phyloP scores from a whole-genome alignment of 2,888 invertebrate genomes.

The Elysia crispata region DNA sequence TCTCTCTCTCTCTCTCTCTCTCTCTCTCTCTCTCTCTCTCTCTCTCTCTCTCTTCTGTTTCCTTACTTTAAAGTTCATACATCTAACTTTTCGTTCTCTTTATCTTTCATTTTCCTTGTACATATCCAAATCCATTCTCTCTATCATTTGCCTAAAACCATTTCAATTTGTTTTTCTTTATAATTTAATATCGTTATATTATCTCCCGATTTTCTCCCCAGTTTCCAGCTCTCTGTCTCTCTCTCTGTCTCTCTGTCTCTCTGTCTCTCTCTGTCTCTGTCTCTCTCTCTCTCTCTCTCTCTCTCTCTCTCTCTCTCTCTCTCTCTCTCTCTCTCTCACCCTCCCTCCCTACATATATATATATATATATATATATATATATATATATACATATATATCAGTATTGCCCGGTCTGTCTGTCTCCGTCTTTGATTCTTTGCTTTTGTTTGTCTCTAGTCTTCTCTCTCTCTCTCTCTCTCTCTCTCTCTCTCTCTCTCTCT shows the following conservation, averaged over 20 bases:
- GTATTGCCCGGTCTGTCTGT: too few species aligned
- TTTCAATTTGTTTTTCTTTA: not conserved
- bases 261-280: not conserved
- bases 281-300: not conserved
- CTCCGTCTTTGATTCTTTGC: not conserved
- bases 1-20: not conserved
- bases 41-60: not conserved
- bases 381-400: too few species aligned
- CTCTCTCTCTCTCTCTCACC: not conserved
- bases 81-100: too few species aligned
- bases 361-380: too few species aligned
- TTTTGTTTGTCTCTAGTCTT: not conserved
- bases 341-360: too few species aligned
- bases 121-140: not conserved
- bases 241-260: not conserved
- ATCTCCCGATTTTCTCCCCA: not conserved
- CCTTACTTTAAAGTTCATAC: too few species aligned
- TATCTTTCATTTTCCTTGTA: too few species aligned
- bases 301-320: slow-evolving; percentile 3
- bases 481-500: slow-evolving; percentile 21
- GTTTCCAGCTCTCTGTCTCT: not conserved
- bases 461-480: not conserved
- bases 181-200: not conserved
- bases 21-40: too few species aligned
- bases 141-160: not conserved